Base-by-base conservation (phyloP, 2,888 invertebrate species). In the Pyrgus malvae region DNA sequence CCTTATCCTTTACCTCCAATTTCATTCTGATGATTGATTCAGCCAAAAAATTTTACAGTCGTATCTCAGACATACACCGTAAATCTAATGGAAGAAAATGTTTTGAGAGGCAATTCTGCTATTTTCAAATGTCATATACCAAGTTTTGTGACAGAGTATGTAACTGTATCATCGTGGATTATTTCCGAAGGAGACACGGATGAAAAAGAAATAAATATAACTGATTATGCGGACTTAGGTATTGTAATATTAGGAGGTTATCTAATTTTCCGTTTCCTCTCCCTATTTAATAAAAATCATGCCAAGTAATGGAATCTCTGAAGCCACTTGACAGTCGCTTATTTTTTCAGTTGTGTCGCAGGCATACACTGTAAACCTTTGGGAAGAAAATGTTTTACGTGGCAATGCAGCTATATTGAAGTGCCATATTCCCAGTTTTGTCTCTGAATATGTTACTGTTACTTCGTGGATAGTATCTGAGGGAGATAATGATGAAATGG, bases 381-480 rank as follows among this genome's bases (percentile, higher is more conserved):
- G 96, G 96, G 97, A 97, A 83, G 97, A 97, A 87, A 96, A 97
- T 87, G 96, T 97, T 63, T 92, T 97, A 70, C 94, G 95, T 76
- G 97, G 97, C 72, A 97, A 97, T 90, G 94, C 96, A 69, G 97
- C 96, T 70, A 95, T 97, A 83, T 91, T 97, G 74, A 97, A 97
- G 92, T 97, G 97, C 91, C 96, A 96, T 88, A 96, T 97, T 84
- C 97, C 97, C 73, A 96, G 96, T 91, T 97, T 97, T 90, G 96
- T 97, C 72, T 95, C 96, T 78, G 97, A 97, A 91, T 97, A 96
- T 91, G 96, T 97, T 70, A 92, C 92, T 76, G 94, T 97, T 70
- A 94, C 93, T 72, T 95, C 96, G 74, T 97, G 97, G 97, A 92
- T 96, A 74, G 94, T 96, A 84, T 94, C 95, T 76, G 95, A 94